Evolutionary conservation across 2,888 invertebrate genomes (phyloP).

Genomic region (Tridacna crocea): DNA sequence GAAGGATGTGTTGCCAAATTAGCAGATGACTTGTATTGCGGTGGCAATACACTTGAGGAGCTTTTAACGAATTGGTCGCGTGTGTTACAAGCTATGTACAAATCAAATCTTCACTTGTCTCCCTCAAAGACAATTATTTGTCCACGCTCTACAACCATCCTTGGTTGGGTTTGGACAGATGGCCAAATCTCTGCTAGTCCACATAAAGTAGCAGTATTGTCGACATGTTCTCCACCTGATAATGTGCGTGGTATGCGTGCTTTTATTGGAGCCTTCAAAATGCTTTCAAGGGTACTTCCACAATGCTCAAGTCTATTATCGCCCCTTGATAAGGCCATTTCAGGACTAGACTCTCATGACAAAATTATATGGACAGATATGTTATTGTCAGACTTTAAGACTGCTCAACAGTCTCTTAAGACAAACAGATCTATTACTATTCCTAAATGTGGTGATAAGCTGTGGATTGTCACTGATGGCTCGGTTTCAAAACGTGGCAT

Average conservation of each 20-base stretch:
- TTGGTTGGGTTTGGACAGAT: constrained; percentile 56
- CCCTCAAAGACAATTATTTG: constrained; percentile 58
- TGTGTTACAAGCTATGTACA: too few species aligned
- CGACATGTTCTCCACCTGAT: constrained; percentile 34
- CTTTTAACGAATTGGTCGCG: too few species aligned
- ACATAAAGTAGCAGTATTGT: constrained; percentile 46
- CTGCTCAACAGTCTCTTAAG: not conserved
- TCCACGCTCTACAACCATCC: constrained; percentile 31
- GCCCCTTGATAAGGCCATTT: constrained; percentile 28
- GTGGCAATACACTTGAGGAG: too few species aligned
- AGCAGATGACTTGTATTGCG: too few species aligned
- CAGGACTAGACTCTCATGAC: constrained; percentile 7
- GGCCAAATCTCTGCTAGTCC: constrained; percentile 56
- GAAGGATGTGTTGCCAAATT: too few species aligned
- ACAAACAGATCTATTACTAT: not conserved
- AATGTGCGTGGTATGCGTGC: constrained; percentile 51
- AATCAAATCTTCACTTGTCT: constrained; percentile 15
- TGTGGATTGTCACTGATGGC: constrained; percentile 29
- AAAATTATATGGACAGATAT: constrained; percentile 17
- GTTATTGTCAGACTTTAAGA: not conserved
- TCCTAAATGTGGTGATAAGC: not conserved
- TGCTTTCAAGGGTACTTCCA: constrained; percentile 24
- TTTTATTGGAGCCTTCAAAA: constrained; percentile 44
- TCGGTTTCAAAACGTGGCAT: too few species aligned
- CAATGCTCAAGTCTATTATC: not conserved